These are phyloP conservation scores for Microctenopoma lineatum DNA, from an alignment of 2,797 vertebrate genomes.

Conservation along the genomic window DNA sequence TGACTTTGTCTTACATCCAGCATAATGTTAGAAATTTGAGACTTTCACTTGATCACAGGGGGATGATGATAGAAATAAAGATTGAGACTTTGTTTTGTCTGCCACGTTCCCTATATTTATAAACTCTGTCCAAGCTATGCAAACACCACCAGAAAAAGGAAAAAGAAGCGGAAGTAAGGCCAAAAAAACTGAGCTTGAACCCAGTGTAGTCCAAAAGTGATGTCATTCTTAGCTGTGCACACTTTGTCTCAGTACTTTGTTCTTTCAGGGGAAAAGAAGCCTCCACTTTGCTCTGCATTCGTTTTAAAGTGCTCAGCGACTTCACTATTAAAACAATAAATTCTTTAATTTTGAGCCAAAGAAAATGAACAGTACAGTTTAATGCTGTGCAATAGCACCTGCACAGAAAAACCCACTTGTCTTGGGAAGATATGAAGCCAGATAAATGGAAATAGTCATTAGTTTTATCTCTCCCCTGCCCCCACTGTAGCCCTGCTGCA, in stretches of 20 bases:
- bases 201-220: constrained; percentile 75
- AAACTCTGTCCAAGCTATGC: constrained; percentile 64
- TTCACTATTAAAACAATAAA: constrained; percentile 68
- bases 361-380: constrained; percentile 56
- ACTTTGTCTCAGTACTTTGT: constrained; percentile 75
- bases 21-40: constrained; percentile 48
- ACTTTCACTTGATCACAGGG: constrained; percentile 48
- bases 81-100: constrained; percentile 74
- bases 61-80: constrained; percentile 76
- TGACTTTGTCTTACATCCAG: constrained; percentile 57
- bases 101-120: constrained; percentile 63
- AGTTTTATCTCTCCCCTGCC: constrained; percentile 69
- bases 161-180: constrained; percentile 49
- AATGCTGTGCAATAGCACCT: constrained; percentile 32
- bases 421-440: constrained; percentile 28
- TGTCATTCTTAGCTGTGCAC: constrained; percentile 76
- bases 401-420: constrained; percentile 20
- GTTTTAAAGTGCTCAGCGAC: constrained; percentile 59
- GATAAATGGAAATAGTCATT: constrained; percentile 72
- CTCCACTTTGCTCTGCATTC: constrained; percentile 55
- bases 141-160: constrained; percentile 53
- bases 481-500: constrained; percentile 54
- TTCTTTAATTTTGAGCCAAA: constrained; percentile 67
- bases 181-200: constrained; percentile 60
- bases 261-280: constrained; percentile 56